phyloP scores from a whole-genome alignment of 1,140 invertebrate genomes.

The Euura lappo region DNA sequence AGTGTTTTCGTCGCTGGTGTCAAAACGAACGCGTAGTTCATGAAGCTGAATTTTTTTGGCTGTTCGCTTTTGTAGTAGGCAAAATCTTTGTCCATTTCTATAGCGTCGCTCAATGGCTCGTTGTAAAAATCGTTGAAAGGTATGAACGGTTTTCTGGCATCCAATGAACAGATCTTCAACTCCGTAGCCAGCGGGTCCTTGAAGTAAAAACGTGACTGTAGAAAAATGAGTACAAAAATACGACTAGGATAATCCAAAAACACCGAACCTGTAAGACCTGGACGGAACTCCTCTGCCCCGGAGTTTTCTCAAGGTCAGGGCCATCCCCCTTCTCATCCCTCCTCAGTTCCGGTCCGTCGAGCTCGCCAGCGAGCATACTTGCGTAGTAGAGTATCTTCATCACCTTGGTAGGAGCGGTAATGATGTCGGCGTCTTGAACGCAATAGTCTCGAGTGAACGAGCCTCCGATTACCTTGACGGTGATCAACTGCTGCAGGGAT shows the following conservation, averaged over 20 bases:
- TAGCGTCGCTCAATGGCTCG: conserved; percentile 87
- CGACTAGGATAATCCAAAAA: neutral
- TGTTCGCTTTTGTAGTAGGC: conserved; percentile 81
- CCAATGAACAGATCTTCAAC: conserved; percentile 77
- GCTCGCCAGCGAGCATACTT: conserved; percentile 81
- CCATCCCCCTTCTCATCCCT: conserved; percentile 63
- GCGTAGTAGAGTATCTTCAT: conserved; percentile 92
- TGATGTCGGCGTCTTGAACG: conserved; percentile 83
- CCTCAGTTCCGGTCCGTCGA: conserved; percentile 69
- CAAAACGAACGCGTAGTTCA: conserved; percentile 89
- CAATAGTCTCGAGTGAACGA: conserved; percentile 76
- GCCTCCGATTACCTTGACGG: conserved; percentile 77
- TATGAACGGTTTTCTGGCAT: conserved; percentile 82
- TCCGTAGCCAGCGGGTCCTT: conserved; percentile 59
- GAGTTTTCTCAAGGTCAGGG: conserved; percentile 41
- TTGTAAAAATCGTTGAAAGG: conserved; percentile 92
- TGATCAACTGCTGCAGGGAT: conserved; percentile 87
- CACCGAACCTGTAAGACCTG: conserved; percentile 32
- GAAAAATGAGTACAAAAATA: neutral
- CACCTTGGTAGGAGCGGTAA: conserved; percentile 82
- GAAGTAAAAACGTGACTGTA: conserved; percentile 10
- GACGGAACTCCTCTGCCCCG: neutral
- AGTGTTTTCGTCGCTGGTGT: conserved; percentile 92
- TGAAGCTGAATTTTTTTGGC: conserved; percentile 86
- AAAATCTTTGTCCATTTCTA: conserved; percentile 94